These are phyloP conservation scores for Podargus strigoides DNA, from an alignment of 2,797 vertebrate species.

Conservation along the genomic window DNA sequence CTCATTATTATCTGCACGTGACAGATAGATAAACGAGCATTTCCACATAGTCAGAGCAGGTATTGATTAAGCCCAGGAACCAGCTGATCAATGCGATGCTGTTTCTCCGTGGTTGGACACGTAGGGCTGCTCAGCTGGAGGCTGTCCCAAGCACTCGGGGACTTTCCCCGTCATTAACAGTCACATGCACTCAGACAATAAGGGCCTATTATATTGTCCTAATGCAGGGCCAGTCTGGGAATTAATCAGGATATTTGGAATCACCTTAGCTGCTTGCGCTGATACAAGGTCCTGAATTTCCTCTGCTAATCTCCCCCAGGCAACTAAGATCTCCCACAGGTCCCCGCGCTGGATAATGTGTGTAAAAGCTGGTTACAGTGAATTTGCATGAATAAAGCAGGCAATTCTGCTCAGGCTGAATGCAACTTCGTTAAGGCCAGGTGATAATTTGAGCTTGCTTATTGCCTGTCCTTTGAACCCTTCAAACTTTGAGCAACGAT, in stretches of 20 bases:
- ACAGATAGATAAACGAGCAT: conserved; percentile 15
- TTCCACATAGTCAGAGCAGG: not conserved
- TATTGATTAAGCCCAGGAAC: not conserved
- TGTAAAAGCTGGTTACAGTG: not conserved
- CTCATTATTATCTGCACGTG: not conserved
- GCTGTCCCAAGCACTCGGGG: not conserved
- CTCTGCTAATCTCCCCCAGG: not conserved
- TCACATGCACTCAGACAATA: not conserved
- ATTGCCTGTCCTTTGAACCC: conserved; percentile 4
- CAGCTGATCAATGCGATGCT: not conserved
- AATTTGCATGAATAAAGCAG: conserved; percentile 19
- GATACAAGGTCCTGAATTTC: not conserved
- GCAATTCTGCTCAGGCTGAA: not conserved
- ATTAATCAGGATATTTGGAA: conserved; percentile 14
- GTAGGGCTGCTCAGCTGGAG: not conserved
- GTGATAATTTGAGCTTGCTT: not conserved
- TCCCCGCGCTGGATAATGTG: not conserved
- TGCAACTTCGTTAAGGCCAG: not conserved
- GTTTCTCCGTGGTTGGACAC: not conserved
- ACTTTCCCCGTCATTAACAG: not conserved
- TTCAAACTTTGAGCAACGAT: not conserved
- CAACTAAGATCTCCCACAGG: not conserved
- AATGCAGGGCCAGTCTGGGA: not conserved
- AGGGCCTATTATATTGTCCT: not conserved
- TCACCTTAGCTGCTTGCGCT: not conserved